Base-by-base conservation (phyloP, 2,888 invertebrate genomes). In the Acanthosepion lycidas region DNA sequence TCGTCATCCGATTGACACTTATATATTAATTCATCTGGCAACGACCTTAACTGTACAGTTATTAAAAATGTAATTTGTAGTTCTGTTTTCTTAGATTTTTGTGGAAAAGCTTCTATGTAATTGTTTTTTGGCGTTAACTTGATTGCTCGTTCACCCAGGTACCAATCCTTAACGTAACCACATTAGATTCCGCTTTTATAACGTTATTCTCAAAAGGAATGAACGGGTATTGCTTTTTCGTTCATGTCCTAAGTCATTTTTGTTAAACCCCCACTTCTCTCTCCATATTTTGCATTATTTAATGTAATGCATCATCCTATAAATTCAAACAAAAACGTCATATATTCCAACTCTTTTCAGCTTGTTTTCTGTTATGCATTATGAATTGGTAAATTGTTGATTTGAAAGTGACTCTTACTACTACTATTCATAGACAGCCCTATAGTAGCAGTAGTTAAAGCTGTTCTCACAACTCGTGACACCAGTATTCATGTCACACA, bases 401-500 rank as follows among this genome's bases (percentile, higher is more conserved):
- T 78, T n/a, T 15, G 18, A n/a, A 78, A n/a, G n/a, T 9, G 12
- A 18, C n/a, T n/a, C 15, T 33, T 78, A 78, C 78, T 78, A 78
- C 78, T 78, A 78, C 78, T 78, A n/a, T 33, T n/a, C 78, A n/a
- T 78, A 59, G n/a, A 15, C n/a, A 5, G 33, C n/a, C 15, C 12
- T n/a, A 18, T n/a, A 78, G 78, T 78, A n/a, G 78, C 78, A 78
- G 78, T 78, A n/a, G 78, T n/a, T 15, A n/a, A n/a, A 12, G n/a
- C n/a, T n/a, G 78, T 33, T 78, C 15, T 78, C n/a, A 78, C 78
- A 78, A 78, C 78, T 78, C 78, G 78, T 78, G 78, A 78, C 78
- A 78, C 78, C 33, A 78, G 78, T 78, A 78, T 78, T 78, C 78
- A 78, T 78, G 78, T 78, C 78, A 78, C 78, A 78, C 33, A 78